phyloP scores from a whole-genome alignment of 2,888 invertebrate species.

The Petrophora chlorosata region DNA sequence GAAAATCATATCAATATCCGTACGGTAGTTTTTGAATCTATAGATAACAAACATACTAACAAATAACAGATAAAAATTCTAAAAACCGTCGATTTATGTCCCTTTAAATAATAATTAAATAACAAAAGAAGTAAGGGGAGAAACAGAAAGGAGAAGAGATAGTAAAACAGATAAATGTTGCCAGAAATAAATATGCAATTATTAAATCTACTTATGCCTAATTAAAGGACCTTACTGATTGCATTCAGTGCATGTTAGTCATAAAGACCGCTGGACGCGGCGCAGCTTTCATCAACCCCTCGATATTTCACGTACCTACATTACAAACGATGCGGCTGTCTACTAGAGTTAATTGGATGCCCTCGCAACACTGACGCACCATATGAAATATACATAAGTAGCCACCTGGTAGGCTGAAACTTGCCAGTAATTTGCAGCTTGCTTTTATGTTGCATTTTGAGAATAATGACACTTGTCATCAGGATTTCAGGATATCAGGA shows the following conservation, averaged over 20 bases:
- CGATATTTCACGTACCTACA: slow-evolving; percentile 72
- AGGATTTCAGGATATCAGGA: too few species aligned
- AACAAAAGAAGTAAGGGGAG: too few species aligned
- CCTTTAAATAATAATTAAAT: too few species aligned
- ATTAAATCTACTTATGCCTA: not conserved
- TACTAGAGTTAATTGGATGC: slow-evolving; percentile 79
- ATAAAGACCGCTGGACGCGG: slow-evolving; percentile 52
- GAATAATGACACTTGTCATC: too few species aligned
- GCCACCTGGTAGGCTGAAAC: slow-evolving; percentile 9
- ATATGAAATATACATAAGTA: slow-evolving; percentile 56
- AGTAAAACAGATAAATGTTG: too few species aligned
- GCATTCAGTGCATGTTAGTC: slow-evolving; percentile 43
- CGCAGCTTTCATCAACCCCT: slow-evolving; percentile 60
- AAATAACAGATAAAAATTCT: too few species aligned
- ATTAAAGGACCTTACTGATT: not conserved
- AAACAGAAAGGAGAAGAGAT: too few species aligned
- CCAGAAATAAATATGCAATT: not conserved
- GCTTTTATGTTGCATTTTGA: too few species aligned
- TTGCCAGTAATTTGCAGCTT: slow-evolving; percentile 7
- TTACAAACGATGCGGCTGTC: slow-evolving; percentile 69
- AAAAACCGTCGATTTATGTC: too few species aligned
- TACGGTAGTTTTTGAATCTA: too few species aligned
- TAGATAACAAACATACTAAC: too few species aligned
- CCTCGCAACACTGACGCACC: slow-evolving; percentile 54
- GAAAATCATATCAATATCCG: too few species aligned